Base-by-base conservation (phyloP, 2,888 invertebrate species). In the Acronicta aceris region DNA sequence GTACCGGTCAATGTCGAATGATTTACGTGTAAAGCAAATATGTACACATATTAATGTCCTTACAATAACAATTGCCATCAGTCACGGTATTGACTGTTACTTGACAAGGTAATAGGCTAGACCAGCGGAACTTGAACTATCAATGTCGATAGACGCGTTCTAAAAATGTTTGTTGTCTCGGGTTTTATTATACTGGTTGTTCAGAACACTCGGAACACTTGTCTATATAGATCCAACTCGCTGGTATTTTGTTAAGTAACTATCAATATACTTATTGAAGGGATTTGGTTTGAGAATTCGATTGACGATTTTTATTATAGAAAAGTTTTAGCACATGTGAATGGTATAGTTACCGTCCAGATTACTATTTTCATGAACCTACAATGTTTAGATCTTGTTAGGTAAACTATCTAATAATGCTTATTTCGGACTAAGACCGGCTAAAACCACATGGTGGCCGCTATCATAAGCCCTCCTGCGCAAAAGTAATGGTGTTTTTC, bases 1-100 rank as follows among this genome's bases (percentile, higher is more conserved):
- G n/a, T 17, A n/a, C 15, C 46, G 17, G 27, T 49, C 68, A 72
- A 68, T 71, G 74, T 69, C 61, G 52, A 65, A 68, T 50, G 49
- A 57, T 57, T 57, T 66, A 62, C 51, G 49, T 49, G 48, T 17
- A 42, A 43, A 45, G 13, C 15, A 56, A 67, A 77, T 74, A 60
- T 75, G 62, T 79, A 71, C 65, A 77, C 52, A 76, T 59, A 71
- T 67, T 65, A 68, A 76, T 78, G 80, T 78, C 81, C 79, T 80
- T 78, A 74, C 57, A 56, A 56, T 51, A 74, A 77, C 78, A 77
- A 78, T 77, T 52, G 68, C 49, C 64, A 79, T 79, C 66, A 53
- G 80, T 69, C 65, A 76, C 67, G 74, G 54, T 81, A 78, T 81
- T 82, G 78, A 79, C 76, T 78, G 64, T 53, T 67, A 63, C 63